Evolutionary conservation across 2,113 vertebrate species (phyloP), one percentile per base, ranked within the genome.

Genomic region (Cephalopterus ornatus): DNA sequence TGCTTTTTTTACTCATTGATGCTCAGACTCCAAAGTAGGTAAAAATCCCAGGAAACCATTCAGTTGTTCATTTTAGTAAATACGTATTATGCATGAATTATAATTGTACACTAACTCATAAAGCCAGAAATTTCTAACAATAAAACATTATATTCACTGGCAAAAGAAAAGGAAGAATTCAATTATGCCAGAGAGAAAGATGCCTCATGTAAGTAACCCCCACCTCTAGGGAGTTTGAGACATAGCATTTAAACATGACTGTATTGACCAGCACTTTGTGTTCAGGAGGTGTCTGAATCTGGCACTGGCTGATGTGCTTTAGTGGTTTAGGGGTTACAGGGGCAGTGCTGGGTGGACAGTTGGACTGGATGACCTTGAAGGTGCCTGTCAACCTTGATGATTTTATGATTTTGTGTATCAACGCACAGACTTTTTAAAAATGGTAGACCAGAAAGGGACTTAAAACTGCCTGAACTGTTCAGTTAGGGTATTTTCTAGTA

Each of bases 41-140:
- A 92, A 82, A 90, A 91, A 77, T 95, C 84, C 70, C 93, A 91
- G 55, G 66, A 83, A 91, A 85, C 42, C 27, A 89, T 61, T 50
- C 82, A 71, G 15, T 77, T 49, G 72, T 49, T 76, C 56, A 39
- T 95, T 94, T 92, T 76, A 62, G 14, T 55, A 79, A 91, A 84
- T 49, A 66, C 30, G 55, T 85, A 41, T 47, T 89, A 44, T 47
- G 75, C 61, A 92, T 91, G 63, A 91, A 94, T 88, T 92, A 73
- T 83, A 85, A 89, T 85, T 44, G 22, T 66, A 56, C 27, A 28
- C 49, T 63, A 70, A 56, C n/a, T 91, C 74, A 91, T 79, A 79
- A 75, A 91, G 28, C n/a, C 66, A 76, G 88, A 35, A 89, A 84
- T 62, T 88, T 59, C 55, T 27, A 89, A 81, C 35, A 88, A 65